Evolutionary conservation across 2,113 vertebrate genomes (phyloP).

Genomic region (Atherinomorus stipes): DNA sequence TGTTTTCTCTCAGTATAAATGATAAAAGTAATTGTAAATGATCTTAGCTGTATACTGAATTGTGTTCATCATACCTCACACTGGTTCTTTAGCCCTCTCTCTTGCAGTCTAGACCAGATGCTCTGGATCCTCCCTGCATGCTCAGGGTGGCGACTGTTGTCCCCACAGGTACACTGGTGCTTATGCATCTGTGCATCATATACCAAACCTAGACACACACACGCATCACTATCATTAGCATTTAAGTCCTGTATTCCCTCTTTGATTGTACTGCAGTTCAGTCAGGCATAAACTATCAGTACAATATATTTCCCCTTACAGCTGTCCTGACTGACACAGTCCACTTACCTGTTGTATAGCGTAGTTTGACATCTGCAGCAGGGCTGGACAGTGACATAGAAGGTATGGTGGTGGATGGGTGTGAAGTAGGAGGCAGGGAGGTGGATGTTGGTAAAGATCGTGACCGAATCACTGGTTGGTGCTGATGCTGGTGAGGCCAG

Average conservation of each 20-base stretch:
- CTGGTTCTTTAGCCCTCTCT: slow-evolving; percentile 87
- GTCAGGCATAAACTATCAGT: background rate
- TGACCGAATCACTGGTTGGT: slow-evolving; percentile 88
- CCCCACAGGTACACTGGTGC: slow-evolving; percentile 91
- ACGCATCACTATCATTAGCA: slow-evolving; percentile 1
- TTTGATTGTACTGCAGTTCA: background rate
- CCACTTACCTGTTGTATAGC: slow-evolving; percentile 89
- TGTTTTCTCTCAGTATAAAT: background rate
- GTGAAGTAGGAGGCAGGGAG: slow-evolving; percentile 80
- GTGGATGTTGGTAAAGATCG: slow-evolving; percentile 92
- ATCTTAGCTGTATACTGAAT: background rate
- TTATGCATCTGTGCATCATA: slow-evolving; percentile 94
- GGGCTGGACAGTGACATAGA: slow-evolving; percentile 75
- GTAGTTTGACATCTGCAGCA: slow-evolving; percentile 82
- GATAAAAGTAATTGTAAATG: background rate
- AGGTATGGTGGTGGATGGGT: slow-evolving; percentile 71
- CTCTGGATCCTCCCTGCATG: slow-evolving; percentile 90
- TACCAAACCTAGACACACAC: slow-evolving; percentile 85
- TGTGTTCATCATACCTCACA: slow-evolving; percentile 85
- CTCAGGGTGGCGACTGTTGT: slow-evolving; percentile 91
- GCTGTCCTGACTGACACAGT: background rate
- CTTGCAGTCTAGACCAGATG: slow-evolving; percentile 92
- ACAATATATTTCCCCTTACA: background rate
- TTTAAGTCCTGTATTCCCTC: background rate
- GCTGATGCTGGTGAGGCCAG: slow-evolving; percentile 85